A percentile compares a stretch with the other conserved stretches of the same genome.
These are phyloP conservation scores for Thera obeliscata DNA, from an alignment of 2,888 invertebrate genomes.

Conservation along the genomic window DNA sequence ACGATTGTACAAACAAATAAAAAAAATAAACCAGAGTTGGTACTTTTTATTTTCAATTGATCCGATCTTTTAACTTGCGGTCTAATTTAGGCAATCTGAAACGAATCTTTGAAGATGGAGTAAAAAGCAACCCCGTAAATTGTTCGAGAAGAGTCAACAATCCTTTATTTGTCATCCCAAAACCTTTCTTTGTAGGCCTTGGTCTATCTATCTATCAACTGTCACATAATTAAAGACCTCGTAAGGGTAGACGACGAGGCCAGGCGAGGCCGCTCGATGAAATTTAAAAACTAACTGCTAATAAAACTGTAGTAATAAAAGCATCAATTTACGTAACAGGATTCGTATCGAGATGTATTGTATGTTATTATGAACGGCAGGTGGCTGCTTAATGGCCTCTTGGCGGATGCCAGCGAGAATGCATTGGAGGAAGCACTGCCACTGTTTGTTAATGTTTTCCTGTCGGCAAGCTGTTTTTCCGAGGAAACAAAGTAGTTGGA, in stretches of 20 bases:
- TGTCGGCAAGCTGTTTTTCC: slow-evolving; percentile 47
- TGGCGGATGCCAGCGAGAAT: slow-evolving; percentile 51
- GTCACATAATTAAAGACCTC: neutral
- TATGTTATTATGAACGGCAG: slow-evolving; percentile 36
- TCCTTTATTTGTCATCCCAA: too few relatives aligned
- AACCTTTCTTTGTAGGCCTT: too few relatives aligned
- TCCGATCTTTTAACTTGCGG: too few relatives aligned
- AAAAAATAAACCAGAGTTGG: too few relatives aligned
- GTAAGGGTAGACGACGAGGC: neutral
- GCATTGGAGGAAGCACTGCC: slow-evolving; percentile 53
- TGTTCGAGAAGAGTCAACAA: neutral
- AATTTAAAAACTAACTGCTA: slow-evolving; percentile 1
- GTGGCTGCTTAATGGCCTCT: slow-evolving; percentile 40
- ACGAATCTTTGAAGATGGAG: too few relatives aligned
- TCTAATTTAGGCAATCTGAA: too few relatives aligned
- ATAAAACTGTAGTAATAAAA: slow-evolving; percentile 6
- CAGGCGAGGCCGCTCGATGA: too few relatives aligned
- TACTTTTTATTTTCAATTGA: too few relatives aligned
- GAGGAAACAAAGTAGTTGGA: slow-evolving; percentile 42
- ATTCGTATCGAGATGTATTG: slow-evolving; percentile 40
- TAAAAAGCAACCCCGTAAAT: too few relatives aligned
- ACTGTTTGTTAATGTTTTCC: slow-evolving; percentile 60
- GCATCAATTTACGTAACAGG: slow-evolving; percentile 27
- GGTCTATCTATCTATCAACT: neutral
- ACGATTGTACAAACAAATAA: too few relatives aligned